Evolutionary conservation across 2,113 vertebrate genomes (phyloP).

Genomic region (Heliornis fulica): DNA sequence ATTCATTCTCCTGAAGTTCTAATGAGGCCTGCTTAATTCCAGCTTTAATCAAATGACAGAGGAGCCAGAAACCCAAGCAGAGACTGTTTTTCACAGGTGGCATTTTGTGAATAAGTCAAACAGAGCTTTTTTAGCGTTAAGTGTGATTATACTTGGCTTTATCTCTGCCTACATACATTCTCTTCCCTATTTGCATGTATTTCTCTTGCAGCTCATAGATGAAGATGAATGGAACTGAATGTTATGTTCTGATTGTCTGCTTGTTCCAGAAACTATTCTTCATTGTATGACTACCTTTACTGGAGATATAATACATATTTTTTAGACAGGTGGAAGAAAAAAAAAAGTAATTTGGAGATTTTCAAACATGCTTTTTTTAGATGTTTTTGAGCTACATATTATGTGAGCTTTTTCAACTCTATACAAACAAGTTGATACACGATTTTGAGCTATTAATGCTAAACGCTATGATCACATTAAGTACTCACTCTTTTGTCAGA

Average conservation of each 20-base stretch:
- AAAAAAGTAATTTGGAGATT: not conserved
- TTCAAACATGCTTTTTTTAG: not conserved
- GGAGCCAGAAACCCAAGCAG: slow-evolving; percentile 36
- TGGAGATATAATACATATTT: not conserved
- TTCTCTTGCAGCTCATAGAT: not conserved
- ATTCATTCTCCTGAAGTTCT: slow-evolving; percentile 51
- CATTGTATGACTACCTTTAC: not conserved
- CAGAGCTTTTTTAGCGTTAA: not conserved
- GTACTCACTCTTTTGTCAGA: not conserved
- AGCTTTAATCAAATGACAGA: slow-evolving; percentile 66
- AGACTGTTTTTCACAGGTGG: slow-evolving; percentile 35
- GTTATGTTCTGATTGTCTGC: not conserved
- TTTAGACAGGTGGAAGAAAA: not conserved
- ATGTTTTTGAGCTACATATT: not conserved
- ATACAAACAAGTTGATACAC: not conserved
- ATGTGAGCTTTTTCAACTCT: not conserved
- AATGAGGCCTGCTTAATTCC: slow-evolving; percentile 61
- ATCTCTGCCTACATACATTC: not conserved
- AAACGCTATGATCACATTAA: not conserved
- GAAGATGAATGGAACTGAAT: not conserved
- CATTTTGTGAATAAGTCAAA: slow-evolving; percentile 33
- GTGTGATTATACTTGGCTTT: slow-evolving; percentile 7
- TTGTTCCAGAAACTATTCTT: not conserved
- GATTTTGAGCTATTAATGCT: not conserved
- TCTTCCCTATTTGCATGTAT: not conserved